Evolutionary conservation across 2,113 vertebrate genomes (phyloP).

Genomic region (Leiothrix lutea): DNA sequence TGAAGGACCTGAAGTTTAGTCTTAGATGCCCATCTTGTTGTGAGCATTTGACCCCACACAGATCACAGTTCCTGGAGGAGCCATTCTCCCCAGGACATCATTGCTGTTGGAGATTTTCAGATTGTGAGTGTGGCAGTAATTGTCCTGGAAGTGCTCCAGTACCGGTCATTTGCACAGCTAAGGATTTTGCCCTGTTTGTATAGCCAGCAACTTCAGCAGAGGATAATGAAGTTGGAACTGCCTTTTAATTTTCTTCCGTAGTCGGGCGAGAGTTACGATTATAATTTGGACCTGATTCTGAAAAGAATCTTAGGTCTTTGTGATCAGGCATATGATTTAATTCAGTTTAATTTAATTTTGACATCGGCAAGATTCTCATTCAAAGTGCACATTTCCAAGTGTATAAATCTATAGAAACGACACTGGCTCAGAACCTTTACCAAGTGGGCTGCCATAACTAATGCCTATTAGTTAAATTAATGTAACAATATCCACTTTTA

Average conservation of each 20-base stretch:
- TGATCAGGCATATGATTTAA: slow-evolving; percentile 52
- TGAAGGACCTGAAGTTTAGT: background rate
- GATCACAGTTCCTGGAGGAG: background rate
- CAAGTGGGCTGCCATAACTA: slow-evolving; percentile 59
- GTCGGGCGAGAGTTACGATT: slow-evolving; percentile 19
- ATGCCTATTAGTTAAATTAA: slow-evolving; percentile 62
- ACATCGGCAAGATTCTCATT: slow-evolving; percentile 37
- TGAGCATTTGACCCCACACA: background rate
- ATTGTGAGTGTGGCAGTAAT: background rate
- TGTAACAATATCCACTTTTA: slow-evolving; percentile 44
- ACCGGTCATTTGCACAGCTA: background rate
- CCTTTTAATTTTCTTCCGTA: slow-evolving; percentile 63
- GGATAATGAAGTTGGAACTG: slow-evolving; percentile 42
- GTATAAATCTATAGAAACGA: slow-evolving; percentile 60
- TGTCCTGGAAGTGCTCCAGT: background rate
- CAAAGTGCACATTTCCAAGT: slow-evolving; percentile 33
- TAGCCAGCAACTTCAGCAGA: slow-evolving; percentile 6
- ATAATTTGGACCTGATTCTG: slow-evolving; percentile 58
- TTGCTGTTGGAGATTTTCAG: background rate
- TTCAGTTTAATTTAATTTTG: slow-evolving; percentile 56
- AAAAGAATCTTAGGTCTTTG: slow-evolving; percentile 38
- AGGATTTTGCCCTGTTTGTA: background rate
- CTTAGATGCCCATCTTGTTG: background rate
- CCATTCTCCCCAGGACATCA: background rate
- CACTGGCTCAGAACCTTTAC: slow-evolving; percentile 53